Base-by-base conservation (phyloP, 64 coral and sea anemone genomes). In the Stylophora pistillata region DNA sequence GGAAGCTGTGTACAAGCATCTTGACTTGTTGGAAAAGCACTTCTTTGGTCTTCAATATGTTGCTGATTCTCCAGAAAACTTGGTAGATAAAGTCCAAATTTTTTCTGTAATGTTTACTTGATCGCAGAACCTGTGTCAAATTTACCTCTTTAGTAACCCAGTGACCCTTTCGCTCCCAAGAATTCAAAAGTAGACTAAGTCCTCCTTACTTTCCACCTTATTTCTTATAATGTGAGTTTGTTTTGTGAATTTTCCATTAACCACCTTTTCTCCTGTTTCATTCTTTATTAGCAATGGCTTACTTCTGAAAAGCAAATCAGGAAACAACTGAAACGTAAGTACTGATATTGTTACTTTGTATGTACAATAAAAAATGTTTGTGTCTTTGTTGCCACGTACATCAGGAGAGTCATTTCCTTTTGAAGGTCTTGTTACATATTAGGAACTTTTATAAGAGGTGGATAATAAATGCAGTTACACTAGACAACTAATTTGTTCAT, bases 21-120 rank as follows among this genome's bases (percentile, higher is more conserved):
- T 96, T 14, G 91, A 90, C 62, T 76, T 96, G 32, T 53, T 92
- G 21, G 94, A 96, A 73, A 90, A 37, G 87, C 86, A 96, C 25
- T 96, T 93, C 58, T 96, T 96, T 84, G 94, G 94, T 26, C 59
- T 96, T 15, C 91, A 96, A 30, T 96, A 81, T 77, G 91, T 95
- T 33, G 94, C 88, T 74, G 94, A 96, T 32, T 90, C 94, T 26
- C 94, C 94, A 15, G 91, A 96, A 54, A 96, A 92, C 59, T 89
- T 96, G 94, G 94, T 93, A 37, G 74, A 91, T 87, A 12, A 1
- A 13, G 15, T 54, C 10, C 21, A 78, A 27, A 12, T 16, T 15
- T 10, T 41, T 16, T 17, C 41, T 53, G 52, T 55, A 55, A 53
- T 5, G 3, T 77, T 14, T 72, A 23, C 26, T 86, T 86, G 1